These are phyloP conservation scores for Acrossocheilus wenchowensis DNA, from an alignment of 2,797 vertebrate species.

Conservation along the genomic window DNA sequence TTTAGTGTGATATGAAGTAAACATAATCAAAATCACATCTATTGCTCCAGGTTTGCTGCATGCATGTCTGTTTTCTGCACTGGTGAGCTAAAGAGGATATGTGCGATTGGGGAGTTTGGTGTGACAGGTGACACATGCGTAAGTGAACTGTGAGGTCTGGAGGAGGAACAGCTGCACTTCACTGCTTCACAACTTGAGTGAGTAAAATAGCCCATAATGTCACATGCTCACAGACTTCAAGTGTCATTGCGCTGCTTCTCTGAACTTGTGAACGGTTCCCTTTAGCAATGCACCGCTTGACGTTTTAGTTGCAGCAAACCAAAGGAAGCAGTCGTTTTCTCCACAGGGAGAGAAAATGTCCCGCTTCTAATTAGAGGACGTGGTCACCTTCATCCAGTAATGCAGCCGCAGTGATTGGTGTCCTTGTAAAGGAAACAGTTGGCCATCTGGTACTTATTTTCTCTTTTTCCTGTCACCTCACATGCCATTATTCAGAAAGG, in stretches of 20 bases:
- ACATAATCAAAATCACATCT: background rate
- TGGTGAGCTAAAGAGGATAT: conserved; percentile 38
- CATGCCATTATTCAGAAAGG: conserved; percentile 68
- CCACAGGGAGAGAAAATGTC: conserved; percentile 41
- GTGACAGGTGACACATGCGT: conserved; percentile 58
- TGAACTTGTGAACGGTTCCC: background rate
- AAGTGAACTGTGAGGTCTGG: conserved; percentile 49
- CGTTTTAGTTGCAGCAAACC: conserved; percentile 64
- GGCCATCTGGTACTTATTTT: conserved; percentile 79
- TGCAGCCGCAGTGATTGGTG: conserved; percentile 58
- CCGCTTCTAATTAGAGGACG: conserved; percentile 72
- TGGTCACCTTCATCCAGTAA: conserved; percentile 56
- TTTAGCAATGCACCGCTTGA: conserved; percentile 63
- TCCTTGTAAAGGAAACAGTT: conserved; percentile 69
- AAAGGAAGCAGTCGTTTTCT: conserved; percentile 71
- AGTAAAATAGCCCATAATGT: conserved; percentile 29
- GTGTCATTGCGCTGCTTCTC: background rate
- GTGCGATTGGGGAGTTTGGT: conserved; percentile 21
- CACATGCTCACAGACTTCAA: conserved; percentile 38
- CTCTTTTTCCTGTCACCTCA: conserved; percentile 70
- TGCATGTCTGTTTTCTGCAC: conserved; percentile 1
- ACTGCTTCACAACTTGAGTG: conserved; percentile 41
- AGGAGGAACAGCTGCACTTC: conserved; percentile 64
- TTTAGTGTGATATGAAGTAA: too few species aligned
- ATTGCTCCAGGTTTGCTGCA: background rate